Evolutionary conservation across 2,113 vertebrate species (phyloP).

Genomic region (Nannobrachium achirus): DNA sequence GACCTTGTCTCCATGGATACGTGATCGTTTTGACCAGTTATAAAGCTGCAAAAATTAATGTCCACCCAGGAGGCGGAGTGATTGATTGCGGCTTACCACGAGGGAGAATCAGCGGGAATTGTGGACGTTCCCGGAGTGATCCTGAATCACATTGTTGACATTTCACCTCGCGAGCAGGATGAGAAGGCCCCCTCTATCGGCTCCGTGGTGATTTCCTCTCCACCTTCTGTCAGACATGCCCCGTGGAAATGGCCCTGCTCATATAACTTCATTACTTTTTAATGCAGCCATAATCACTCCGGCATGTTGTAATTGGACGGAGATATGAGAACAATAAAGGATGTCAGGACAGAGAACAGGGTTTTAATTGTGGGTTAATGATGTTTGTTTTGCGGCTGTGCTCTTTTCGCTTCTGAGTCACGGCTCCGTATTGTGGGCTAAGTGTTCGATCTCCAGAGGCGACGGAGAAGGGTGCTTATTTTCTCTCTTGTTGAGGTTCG

Average conservation of each 20-base stretch:
- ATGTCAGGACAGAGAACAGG: slow-evolving; percentile 73
- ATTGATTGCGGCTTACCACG: slow-evolving; percentile 51
- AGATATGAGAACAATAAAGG: slow-evolving; percentile 78
- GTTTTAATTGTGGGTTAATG: slow-evolving; percentile 82
- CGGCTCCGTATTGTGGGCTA: slow-evolving; percentile 59
- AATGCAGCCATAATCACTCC: slow-evolving; percentile 81
- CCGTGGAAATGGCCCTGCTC: slow-evolving; percentile 71
- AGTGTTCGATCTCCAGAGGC: slow-evolving; percentile 52
- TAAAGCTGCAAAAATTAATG: slow-evolving; percentile 52
- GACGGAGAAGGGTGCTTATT: slow-evolving; percentile 27
- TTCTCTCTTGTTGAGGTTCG: slow-evolving; percentile 11
- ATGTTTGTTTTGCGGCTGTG: slow-evolving; percentile 77
- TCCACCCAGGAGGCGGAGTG: slow-evolving; percentile 46
- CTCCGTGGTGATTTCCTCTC: slow-evolving; percentile 19
- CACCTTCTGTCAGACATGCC: slow-evolving; percentile 62
- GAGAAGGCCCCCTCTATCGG: slow-evolving; percentile 21
- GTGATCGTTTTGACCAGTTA: slow-evolving; percentile 55
- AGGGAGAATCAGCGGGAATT: slow-evolving; percentile 34
- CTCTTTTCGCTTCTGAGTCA: slow-evolving; percentile 63
- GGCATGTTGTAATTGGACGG: slow-evolving; percentile 74
- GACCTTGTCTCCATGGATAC: slow-evolving; percentile 65
- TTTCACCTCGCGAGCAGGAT: slow-evolving; percentile 55
- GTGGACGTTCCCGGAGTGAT: slow-evolving; percentile 34
- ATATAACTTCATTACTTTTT: slow-evolving; percentile 84
- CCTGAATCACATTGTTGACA: slow-evolving; percentile 58